Evolutionary conservation across 2,797 vertebrate species (phyloP).

Genomic region (Discoglossus pictus): DNA sequence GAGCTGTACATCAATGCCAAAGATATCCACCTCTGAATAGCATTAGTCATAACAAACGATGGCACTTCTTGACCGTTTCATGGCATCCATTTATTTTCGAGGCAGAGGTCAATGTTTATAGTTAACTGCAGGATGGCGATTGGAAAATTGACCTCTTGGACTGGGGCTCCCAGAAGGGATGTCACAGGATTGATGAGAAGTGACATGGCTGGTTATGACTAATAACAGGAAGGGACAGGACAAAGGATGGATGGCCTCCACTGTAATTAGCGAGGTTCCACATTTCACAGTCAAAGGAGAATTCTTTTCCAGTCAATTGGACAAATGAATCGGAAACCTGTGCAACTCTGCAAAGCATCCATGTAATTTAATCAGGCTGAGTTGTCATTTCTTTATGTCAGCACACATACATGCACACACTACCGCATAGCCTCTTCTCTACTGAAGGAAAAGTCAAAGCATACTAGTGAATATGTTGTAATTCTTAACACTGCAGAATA

Average conservation of each 20-base stretch:
- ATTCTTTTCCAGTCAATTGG: constrained; percentile 47
- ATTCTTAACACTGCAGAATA: too few species aligned
- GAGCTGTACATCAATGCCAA: constrained; percentile 45
- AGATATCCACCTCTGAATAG: constrained; percentile 26
- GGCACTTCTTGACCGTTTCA: constrained; percentile 19
- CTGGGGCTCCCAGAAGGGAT: constrained; percentile 29
- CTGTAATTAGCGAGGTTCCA: constrained; percentile 42
- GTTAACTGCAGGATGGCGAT: constrained; percentile 40
- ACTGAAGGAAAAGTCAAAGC: too few species aligned
- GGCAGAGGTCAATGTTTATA: constrained; percentile 48
- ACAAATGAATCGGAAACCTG: constrained; percentile 45
- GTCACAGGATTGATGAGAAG: constrained; percentile 45
- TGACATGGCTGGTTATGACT: constrained; percentile 47
- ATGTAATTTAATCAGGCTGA: constrained; percentile 44
- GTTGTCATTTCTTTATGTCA: constrained; percentile 29
- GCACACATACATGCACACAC: constrained; percentile 9
- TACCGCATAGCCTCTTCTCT: too few species aligned
- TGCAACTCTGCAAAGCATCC: constrained; percentile 35
- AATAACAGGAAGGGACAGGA: constrained; percentile 47
- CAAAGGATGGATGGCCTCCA: constrained; percentile 47
- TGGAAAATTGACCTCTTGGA: constrained; percentile 42
- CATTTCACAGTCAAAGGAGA: constrained; percentile 48
- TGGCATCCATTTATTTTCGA: constrained; percentile 38
- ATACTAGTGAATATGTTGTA: too few species aligned
- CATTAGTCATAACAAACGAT: constrained; percentile 46